phyloP scores from a whole-genome alignment of 2,888 invertebrate genomes.

The Heliconius ismenius region DNA sequence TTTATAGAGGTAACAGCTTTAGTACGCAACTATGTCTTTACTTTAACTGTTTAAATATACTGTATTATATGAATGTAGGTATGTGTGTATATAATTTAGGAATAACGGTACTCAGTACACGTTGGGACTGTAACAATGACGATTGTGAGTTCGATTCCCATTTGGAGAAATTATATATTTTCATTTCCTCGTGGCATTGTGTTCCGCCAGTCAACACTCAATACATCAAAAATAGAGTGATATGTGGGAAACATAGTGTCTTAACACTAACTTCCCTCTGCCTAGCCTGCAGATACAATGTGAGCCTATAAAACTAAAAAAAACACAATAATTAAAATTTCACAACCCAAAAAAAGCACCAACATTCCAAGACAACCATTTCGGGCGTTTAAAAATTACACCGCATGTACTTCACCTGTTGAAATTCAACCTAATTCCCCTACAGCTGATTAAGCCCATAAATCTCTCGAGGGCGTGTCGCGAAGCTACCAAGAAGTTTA shows the following conservation, averaged over 20 bases:
- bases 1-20: constrained; percentile 26
- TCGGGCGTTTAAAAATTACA: constrained; percentile 30
- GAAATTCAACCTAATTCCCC: constrained; percentile 53
- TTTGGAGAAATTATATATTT: too few relatives aligned
- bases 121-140: not conserved
- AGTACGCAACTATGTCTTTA: constrained; percentile 28
- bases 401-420: constrained; percentile 53
- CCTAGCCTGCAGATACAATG: not conserved
- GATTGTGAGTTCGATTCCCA: not conserved
- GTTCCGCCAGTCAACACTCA: too few relatives aligned
- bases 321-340: constrained; percentile 7
- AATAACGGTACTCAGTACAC: not conserved
- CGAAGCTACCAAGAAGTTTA: constrained; percentile 53
- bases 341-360: not conserved
- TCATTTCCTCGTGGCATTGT: too few relatives aligned
- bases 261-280: not conserved
- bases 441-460: constrained; percentile 51
- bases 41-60: constrained; percentile 29
- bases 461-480: constrained; percentile 59
- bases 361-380: constrained; percentile 3
- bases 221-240: too few relatives aligned
- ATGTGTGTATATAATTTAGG: not conserved
- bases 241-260: not conserved
- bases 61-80: constrained; percentile 6
- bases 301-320: not conserved